These are phyloP conservation scores for Ursus arctos DNA, from an alignment of 2,113 vertebrate species.

Conservation along the genomic window DNA sequence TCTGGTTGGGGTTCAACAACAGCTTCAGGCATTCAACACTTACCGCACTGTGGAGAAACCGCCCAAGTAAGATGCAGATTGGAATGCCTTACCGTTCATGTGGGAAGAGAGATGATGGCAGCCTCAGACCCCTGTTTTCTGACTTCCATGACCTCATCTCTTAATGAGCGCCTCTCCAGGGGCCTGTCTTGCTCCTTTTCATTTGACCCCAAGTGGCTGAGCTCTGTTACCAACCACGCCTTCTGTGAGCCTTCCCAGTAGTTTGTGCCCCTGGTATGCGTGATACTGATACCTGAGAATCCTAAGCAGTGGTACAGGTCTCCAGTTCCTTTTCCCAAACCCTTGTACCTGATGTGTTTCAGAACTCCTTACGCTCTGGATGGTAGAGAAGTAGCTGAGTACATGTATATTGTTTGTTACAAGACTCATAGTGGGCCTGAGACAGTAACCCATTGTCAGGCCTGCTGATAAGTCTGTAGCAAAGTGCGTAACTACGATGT, in stretches of 20 bases:
- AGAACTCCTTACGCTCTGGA: background rate
- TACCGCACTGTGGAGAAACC: slow-evolving; percentile 98
- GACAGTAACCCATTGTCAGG: background rate
- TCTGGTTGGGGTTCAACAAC: slow-evolving; percentile 95
- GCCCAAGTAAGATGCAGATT: slow-evolving; percentile 92
- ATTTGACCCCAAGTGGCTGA: background rate
- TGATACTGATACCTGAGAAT: background rate
- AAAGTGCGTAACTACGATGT: background rate
- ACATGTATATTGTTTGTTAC: background rate
- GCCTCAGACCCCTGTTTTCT: background rate
- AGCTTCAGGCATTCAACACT: slow-evolving; percentile 98
- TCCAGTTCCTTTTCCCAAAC: background rate
- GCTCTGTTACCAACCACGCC: background rate
- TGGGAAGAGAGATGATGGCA: background rate
- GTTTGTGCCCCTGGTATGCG: background rate
- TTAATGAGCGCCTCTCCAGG: background rate
- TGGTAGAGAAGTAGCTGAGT: background rate
- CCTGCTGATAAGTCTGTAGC: background rate
- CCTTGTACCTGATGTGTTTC: background rate
- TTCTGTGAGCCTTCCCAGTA: background rate
- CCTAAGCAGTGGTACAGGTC: background rate
- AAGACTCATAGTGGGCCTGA: background rate
- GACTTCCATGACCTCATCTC: background rate
- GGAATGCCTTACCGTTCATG: rapidly evolving
- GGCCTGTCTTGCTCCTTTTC: background rate